phyloP scores from a whole-genome alignment of 1,140 invertebrate species.

The Contarinia nasturtii region DNA sequence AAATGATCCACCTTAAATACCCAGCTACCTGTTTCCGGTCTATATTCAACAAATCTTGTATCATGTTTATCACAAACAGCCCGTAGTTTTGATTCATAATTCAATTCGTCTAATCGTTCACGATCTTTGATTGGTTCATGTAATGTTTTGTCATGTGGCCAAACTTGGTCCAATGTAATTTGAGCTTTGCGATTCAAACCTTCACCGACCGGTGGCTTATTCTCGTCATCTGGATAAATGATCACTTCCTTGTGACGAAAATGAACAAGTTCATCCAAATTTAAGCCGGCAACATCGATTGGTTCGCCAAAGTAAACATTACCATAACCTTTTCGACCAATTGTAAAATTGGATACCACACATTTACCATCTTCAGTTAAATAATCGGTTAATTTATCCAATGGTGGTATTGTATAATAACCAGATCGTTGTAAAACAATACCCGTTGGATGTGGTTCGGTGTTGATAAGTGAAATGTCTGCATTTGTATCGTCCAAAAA shows the following conservation, averaged over 20 bases:
- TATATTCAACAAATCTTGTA: conserved; percentile 84
- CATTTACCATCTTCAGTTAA: conserved; percentile 56
- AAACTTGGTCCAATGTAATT: conserved; percentile 84
- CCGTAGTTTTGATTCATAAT: conserved; percentile 74
- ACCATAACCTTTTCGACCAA: conserved; percentile 81
- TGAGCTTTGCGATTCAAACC: conserved; percentile 84
- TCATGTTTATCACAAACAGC: conserved; percentile 67
- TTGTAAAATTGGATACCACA: conserved; percentile 73
- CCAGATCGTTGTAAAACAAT: conserved; percentile 45
- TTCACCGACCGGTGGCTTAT: conserved; percentile 56
- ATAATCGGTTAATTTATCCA: conserved; percentile 49
- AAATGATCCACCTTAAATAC: conserved; percentile 89
- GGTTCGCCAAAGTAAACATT: conserved; percentile 75
- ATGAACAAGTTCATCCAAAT: conserved; percentile 64
- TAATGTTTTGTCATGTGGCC: conserved; percentile 76
- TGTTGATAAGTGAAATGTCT: conserved; percentile 8
- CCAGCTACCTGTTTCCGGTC: conserved; percentile 91
- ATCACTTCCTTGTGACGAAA: conserved; percentile 59
- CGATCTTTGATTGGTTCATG: conserved; percentile 65
- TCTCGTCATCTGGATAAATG: conserved; percentile 47
- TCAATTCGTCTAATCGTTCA: conserved; percentile 53
- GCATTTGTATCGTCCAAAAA: conserved; percentile 1
- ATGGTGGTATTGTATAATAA: conserved; percentile 70
- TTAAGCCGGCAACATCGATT: conserved; percentile 73
- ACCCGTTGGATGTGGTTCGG: conserved; percentile 34